Percentiles rank a stretch among this genome's conserved stretches.
Conservation (phyloP, 2,888 invertebrate genomes). For the Pyrgus malvae region DNA sequence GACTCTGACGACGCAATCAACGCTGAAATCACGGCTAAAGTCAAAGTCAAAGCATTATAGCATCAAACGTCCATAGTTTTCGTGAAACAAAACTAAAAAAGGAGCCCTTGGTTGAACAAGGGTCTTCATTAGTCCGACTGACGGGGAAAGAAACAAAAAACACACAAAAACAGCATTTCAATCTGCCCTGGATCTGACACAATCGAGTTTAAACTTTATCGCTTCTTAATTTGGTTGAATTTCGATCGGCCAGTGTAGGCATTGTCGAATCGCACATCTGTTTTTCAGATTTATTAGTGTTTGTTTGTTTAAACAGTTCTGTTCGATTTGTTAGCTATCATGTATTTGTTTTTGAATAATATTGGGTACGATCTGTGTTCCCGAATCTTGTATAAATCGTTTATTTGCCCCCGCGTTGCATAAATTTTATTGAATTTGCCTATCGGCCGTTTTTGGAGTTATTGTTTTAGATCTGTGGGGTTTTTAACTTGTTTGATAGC, state of each 20-base stretch:
- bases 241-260: not conserved
- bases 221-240: not conserved
- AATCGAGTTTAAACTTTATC: not conserved
- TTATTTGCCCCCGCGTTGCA: conserved; percentile 9
- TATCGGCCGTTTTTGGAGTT: conserved; percentile 8
- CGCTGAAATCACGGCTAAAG: conserved; percentile 1
- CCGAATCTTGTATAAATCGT: conserved; percentile 23
- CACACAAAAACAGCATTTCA: conserved; percentile 21
- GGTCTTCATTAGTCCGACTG: conserved; percentile 28
- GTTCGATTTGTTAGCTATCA: conserved; percentile 22
- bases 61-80: conserved; percentile 24
- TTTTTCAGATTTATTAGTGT: conserved; percentile 27
- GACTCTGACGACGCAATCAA: conserved; percentile 18
- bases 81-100: conserved; percentile 17
- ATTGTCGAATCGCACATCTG: conserved; percentile 22
- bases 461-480: not conserved
- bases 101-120: conserved; percentile 22
- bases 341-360: conserved; percentile 28
- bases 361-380: conserved; percentile 25
- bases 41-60: conserved; percentile 18
- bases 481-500: no score
- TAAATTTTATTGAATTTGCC: conserved; percentile 8
- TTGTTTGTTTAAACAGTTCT: conserved; percentile 27
- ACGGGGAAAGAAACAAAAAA: conserved; percentile 24
- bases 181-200: conserved; percentile 3